A percentile compares a stretch with the other conserved stretches of the same genome.
Conservation (phyloP, 1,140 invertebrate genomes). For the Heliconius himera region DNA sequence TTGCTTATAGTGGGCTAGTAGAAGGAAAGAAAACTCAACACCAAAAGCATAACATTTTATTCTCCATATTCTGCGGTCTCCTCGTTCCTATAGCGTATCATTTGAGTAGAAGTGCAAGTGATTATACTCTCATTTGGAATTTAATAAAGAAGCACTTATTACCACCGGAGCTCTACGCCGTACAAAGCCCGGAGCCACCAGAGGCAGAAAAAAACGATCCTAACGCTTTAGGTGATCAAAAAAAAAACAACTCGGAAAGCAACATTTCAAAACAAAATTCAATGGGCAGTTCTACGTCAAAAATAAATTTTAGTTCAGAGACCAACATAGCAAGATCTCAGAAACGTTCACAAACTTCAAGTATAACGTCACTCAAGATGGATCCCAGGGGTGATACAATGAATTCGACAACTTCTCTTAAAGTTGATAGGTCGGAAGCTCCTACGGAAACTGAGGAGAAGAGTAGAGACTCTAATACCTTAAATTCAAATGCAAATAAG, state of each 20-base stretch:
- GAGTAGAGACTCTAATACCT: constrained; percentile 66
- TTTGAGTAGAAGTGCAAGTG: constrained; percentile 94
- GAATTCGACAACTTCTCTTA: constrained; percentile 77
- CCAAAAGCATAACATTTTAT: constrained; percentile 86
- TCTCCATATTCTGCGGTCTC: constrained; percentile 96
- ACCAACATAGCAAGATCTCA: constrained; percentile 77
- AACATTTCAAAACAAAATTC: constrained; percentile 81
- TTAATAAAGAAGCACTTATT: constrained; percentile 90
- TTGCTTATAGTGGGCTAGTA: constrained; percentile 91
- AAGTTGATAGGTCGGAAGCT: constrained; percentile 54
- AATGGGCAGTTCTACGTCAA: constrained; percentile 77
- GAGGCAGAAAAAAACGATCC: constrained; percentile 68
- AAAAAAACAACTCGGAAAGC: constrained; percentile 78
- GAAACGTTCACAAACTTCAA: constrained; percentile 75
- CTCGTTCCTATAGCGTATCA: constrained; percentile 95
- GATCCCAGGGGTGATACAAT: constrained; percentile 79
- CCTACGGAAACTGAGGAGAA: constrained; percentile 77
- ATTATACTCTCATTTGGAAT: constrained; percentile 95
- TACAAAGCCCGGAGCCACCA: constrained; percentile 72
- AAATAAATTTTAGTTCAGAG: constrained; percentile 79
- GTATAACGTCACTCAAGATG: constrained; percentile 79
- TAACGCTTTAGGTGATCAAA: constrained; percentile 65
- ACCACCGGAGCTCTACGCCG: constrained; percentile 84
- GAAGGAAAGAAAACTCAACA: constrained; percentile 94
- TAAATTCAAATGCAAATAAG: constrained; percentile 65